These are phyloP conservation scores for Tamias sibiricus DNA, from an alignment of 2,113 vertebrate genomes.

Conservation along the genomic window DNA sequence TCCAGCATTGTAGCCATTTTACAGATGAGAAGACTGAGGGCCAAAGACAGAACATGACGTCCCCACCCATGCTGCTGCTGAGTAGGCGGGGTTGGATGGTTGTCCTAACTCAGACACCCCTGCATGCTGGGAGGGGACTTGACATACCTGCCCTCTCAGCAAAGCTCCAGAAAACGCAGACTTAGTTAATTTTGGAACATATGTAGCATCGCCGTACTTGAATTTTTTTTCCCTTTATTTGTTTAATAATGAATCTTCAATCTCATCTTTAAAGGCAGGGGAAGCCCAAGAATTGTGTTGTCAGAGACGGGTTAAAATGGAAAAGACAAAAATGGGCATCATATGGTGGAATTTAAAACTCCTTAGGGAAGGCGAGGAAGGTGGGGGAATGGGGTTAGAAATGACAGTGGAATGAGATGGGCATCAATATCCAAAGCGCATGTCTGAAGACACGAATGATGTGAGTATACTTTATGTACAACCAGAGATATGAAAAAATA, in stretches of 20 bases:
- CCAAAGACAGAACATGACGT: neutral
- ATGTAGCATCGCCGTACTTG: neutral
- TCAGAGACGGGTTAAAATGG: neutral
- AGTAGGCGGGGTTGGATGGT: neutral
- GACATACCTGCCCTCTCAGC: neutral
- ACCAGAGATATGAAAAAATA: too few relatives aligned
- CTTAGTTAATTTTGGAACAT: neutral
- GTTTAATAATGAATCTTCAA: neutral
- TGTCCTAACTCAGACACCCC: neutral
- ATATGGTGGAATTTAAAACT: neutral
- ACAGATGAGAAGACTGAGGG: neutral
- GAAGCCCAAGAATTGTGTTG: neutral
- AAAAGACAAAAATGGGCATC: neutral
- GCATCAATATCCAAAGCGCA: too few relatives aligned
- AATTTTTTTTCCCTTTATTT: neutral
- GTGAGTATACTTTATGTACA: too few relatives aligned
- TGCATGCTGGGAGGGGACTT: neutral
- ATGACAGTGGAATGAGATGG: too few relatives aligned
- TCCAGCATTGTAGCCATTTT: neutral
- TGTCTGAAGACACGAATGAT: too few relatives aligned
- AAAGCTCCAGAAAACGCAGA: neutral
- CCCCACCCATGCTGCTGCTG: neutral
- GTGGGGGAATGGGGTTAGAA: too few relatives aligned
- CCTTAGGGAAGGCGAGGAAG: too few relatives aligned
- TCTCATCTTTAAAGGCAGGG: neutral